phyloP scores from a whole-genome alignment of 2,113 vertebrate species.

The Neomonachus schauinslandi region DNA sequence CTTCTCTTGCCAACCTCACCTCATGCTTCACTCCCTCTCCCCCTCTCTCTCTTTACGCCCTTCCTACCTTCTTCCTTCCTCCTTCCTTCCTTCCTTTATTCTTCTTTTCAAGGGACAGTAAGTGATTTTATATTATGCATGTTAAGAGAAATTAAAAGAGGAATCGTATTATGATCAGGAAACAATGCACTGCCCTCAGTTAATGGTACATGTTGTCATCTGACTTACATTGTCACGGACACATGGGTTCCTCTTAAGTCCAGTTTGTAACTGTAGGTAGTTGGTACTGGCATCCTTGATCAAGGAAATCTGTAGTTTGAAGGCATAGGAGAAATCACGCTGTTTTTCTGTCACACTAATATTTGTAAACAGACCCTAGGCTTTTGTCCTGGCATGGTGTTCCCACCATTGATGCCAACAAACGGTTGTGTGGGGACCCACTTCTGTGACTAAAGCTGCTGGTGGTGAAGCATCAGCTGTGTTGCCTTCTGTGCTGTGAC shows the following conservation, averaged over 20 bases:
- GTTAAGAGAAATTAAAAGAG: not conserved
- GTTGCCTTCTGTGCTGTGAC: not conserved
- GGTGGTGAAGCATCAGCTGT: not conserved
- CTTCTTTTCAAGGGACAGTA: not conserved
- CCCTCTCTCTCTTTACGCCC: not conserved
- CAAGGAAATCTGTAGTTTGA: conserved; percentile 9
- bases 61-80: not conserved
- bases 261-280: not conserved
- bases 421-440: too few species aligned
- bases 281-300: not conserved
- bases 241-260: not conserved
- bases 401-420: not conserved
- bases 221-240: not conserved
- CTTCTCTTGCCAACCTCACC: not conserved
- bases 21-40: not conserved
- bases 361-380: not conserved
- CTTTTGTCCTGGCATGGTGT: not conserved
- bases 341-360: not conserved
- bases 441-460: not conserved
- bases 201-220: not conserved
- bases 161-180: not conserved
- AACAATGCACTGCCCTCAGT: not conserved
- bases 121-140: not conserved
- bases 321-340: not conserved
- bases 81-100: not conserved